Conservation (phyloP, 1,140 invertebrate genomes). For the Gryon sp. region DNA sequence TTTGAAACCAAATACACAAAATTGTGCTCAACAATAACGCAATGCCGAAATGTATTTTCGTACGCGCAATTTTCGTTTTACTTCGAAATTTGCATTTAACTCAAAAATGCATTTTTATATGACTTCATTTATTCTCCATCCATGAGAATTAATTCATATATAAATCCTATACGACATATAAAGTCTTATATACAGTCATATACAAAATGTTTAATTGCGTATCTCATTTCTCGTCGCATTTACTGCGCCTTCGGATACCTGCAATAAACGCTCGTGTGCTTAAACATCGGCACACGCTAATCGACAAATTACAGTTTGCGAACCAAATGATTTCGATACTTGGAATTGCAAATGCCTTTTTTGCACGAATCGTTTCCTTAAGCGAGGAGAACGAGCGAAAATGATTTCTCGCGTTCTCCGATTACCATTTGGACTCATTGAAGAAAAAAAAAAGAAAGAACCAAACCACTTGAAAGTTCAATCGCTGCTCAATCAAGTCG, state of each 20-base stretch:
- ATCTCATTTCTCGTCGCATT: too few relatives aligned
- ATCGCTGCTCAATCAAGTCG: constrained; percentile 25
- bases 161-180: too few relatives aligned
- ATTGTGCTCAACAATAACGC: constrained; percentile 32
- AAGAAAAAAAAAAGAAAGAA: too few relatives aligned
- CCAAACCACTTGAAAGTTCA: constrained; percentile 27
- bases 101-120: too few relatives aligned
- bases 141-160: too few relatives aligned
- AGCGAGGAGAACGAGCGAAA: not conserved
- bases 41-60: constrained; percentile 46
- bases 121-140: too few relatives aligned
- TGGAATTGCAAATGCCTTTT: constrained; percentile 27
- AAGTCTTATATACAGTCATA: too few relatives aligned
- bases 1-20: constrained; percentile 29
- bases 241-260: too few relatives aligned
- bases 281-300: constrained; percentile 23
- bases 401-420: constrained; percentile 6
- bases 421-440: constrained; percentile 14
- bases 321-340: constrained; percentile 23
- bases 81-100: constrained; percentile 4
- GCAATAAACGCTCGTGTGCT: constrained; percentile 10
- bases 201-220: too few relatives aligned
- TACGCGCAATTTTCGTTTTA: constrained; percentile 12
- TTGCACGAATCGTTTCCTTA: not conserved
- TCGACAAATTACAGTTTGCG: constrained; percentile 31